Evolutionary conservation across 2,797 vertebrate species (phyloP).

Genomic region (Brachyrhaphis roseni): DNA sequence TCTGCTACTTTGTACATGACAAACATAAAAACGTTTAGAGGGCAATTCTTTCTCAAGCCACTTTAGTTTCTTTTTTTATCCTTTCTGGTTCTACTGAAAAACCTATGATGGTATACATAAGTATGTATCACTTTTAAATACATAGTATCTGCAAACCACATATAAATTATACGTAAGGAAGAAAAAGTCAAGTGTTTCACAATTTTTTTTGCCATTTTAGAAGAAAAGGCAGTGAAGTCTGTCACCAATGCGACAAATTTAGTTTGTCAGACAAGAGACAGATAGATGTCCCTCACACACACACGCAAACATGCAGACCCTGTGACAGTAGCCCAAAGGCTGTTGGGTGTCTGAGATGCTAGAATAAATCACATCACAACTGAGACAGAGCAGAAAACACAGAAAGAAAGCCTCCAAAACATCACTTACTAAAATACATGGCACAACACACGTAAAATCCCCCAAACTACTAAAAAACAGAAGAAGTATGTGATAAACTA

Average conservation of each 20-base stretch:
- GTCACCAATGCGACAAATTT: slow-evolving; percentile 61
- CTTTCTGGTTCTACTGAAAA: background rate
- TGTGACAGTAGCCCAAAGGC: slow-evolving; percentile 62
- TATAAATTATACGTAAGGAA: slow-evolving; percentile 7
- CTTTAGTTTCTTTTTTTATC: background rate
- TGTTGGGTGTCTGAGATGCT: slow-evolving; percentile 65
- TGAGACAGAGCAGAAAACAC: slow-evolving; percentile 59
- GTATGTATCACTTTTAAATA: slow-evolving; percentile 6
- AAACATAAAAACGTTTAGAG: background rate
- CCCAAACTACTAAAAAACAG: slow-evolving; percentile 11
- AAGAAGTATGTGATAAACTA: slow-evolving; percentile 5
- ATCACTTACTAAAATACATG: slow-evolving; percentile 44
- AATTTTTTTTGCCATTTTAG: slow-evolving; percentile 54
- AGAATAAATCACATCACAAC: slow-evolving; percentile 70
- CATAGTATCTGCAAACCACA: background rate
- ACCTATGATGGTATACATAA: background rate
- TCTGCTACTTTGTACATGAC: background rate
- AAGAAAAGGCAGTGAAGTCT: slow-evolving; percentile 58
- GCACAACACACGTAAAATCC: slow-evolving; percentile 26
- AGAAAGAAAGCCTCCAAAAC: slow-evolving; percentile 52
- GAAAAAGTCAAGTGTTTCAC: slow-evolving; percentile 53
- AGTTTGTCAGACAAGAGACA: slow-evolving; percentile 64
- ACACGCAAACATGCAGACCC: slow-evolving; percentile 26
- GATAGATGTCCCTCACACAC: slow-evolving; percentile 57
- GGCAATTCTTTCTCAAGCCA: background rate